Evolutionary conservation across 2,797 vertebrate genomes (phyloP).

Genomic region (Vultur gryphus): DNA sequence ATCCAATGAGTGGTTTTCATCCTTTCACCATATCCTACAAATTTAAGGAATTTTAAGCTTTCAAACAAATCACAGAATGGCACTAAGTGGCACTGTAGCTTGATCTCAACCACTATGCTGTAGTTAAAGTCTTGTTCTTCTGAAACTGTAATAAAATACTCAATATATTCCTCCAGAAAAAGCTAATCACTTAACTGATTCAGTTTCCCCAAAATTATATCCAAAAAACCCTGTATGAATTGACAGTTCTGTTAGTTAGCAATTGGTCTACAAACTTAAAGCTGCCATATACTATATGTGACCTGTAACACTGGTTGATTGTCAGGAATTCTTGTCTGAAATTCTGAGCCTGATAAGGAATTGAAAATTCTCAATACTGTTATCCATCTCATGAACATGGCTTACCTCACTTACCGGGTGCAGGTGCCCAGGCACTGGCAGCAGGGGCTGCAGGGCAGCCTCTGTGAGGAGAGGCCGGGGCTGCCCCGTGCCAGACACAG

Average conservation of each 20-base stretch:
- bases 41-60: neutral
- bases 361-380: neutral
- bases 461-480: neutral
- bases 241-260: neutral
- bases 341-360: neutral
- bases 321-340: neutral
- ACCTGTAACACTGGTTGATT: neutral
- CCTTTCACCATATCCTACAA: neutral
- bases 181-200: neutral
- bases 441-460: accelerated
- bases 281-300: neutral
- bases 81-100: neutral
- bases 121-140: neutral
- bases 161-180: neutral
- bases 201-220: neutral
- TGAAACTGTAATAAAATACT: neutral
- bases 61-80: neutral
- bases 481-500: accelerated
- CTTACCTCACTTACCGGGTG: accelerated
- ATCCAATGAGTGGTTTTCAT: neutral
- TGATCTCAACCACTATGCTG: neutral
- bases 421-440: accelerated
- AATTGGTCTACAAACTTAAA: neutral
- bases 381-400: neutral
- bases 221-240: neutral